Evolutionary conservation across 30 jellyfish, hydroid and myxozoan genomes (phyloP), one percentile per base, ranked within the genome.

Genomic region (Nemopilema nomurai): DNA sequence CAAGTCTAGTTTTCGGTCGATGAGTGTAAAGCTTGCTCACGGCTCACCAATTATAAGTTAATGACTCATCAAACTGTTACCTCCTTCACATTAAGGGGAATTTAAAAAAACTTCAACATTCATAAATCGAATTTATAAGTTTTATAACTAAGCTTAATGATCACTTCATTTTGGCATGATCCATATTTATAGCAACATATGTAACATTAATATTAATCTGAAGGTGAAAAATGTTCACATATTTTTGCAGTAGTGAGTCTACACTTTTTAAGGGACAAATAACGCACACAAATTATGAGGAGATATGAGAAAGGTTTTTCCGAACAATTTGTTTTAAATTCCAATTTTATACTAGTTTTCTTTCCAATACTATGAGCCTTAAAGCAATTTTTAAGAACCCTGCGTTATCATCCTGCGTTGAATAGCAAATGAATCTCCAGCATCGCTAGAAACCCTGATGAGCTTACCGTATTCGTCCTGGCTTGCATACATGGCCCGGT

Each of bases 401-500:
- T n/a, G n/a, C n/a, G n/a, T n/a, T n/a, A n/a, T n/a, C n/a, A n/a
- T n/a, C n/a, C n/a, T n/a, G n/a, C n/a, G 26, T 17, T 26, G 72
- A 9, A 63, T 63, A 63, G 0, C 0, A 62, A 63, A 63, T 18
- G 0, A 62, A 0, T 63, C 72, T 17, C 21, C 1, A 18, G 13
- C 23, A n/a, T n/a, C n/a, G n/a, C n/a, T n/a, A n/a, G n/a, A n/a
- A 67, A 3, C 57, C 13, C 0, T 0, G 49, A 81, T 22, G 16
- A 0, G 32, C 89, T 70, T 63, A 92, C 98, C 98, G 22, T 49
- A 52, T 26, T 53, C 88, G 30, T 86, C 91, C 30, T 86, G 95
- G 29, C 95, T 80, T 1, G 81, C 89, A 82, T 92, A 92, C 97
- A 92, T 87, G 23, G 98, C 91, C 33, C 98, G 73, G 72, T 92